Evolutionary conservation across 1,140 invertebrate genomes (phyloP), one percentile per base, ranked within the genome.

Genomic region (Lordiphosa collinella): DNA sequence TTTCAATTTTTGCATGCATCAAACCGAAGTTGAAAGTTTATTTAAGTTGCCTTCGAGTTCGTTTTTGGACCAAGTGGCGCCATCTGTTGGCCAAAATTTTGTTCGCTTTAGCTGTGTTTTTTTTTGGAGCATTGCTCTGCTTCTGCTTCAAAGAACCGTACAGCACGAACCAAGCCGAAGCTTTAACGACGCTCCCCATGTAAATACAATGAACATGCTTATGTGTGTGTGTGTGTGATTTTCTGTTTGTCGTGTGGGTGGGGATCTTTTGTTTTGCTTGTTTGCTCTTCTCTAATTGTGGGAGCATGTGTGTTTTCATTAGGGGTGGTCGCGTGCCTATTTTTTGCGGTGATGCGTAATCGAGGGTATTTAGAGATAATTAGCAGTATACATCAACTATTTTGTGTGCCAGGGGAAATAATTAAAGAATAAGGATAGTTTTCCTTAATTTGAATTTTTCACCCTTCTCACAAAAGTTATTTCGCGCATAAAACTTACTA

Each of bases 121-220:
- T 66, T 75, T 71, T 71, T 69, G 73, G 72, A 76, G 72, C 72
- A 66, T 51, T 16, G 14, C 14, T 1, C 14, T 16, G 14, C 14
- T 16, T 16, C 14, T 16, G 4, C 18, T 22, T 5, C 18, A 22
- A 22, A 22, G 4, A 6, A 22, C 2, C 0, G 2, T 18, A 4
- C 18, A 18, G 4, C 18, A 22, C 18, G 18, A 22, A 22, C 4
- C 18, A 22, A 22, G 1, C 4, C 4, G 18, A 22, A 22, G 18
- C 18, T 22, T 5, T 22, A 22, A 22, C 18, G 18, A 22, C 3
- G 18, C 18, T 22, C 18, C 18, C 18, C 1, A 22, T 22, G 18
- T 22, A n/a, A n/a, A n/a, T n/a, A 22, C 4, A 22, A 22, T 0
- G 49, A 54, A 37, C 48, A 65, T 66, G 52, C 3, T 2, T 46